Base-by-base conservation (phyloP, 2,113 vertebrate species). In the Meriones unguiculatus region DNA sequence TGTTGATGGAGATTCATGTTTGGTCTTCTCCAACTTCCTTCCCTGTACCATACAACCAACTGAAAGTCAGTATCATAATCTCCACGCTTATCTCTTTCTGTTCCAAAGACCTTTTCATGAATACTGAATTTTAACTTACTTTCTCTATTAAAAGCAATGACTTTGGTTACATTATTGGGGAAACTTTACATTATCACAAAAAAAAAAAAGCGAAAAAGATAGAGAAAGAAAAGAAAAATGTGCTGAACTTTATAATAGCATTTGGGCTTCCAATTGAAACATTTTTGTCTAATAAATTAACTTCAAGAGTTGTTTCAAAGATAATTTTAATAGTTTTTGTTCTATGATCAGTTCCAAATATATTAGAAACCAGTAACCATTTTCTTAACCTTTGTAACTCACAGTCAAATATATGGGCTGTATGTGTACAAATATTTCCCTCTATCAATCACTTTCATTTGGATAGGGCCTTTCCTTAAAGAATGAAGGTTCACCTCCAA, bases 381-480 rank as follows among this genome's bases (percentile, higher is more conserved):
- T 88, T 93, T 94, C 20, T 86, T 82, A 28, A 93, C 70, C 89
- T 97, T 94, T 96, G 28, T 88, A 95, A 96, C 78, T 88, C 90
- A 67, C 38, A 91, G 73, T 95, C 94, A 94, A 97, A 92, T 46
- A 69, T 89, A 96, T 54, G 97, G 86, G 59, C 70, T 82, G 59
- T 54, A 54, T n/a, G 3, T 94, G 92, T 94, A 98, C 62, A 97
- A 96, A 93, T 7, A 93, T 96, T 90, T 87, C 81, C 77, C 78
- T 91, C 24, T 41, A 72, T 30, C 76, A 18, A 70, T 87, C 95
- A 93, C 82, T 85, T 90, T 64, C 93, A 92, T 64, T 30, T 95
- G 96, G 81, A 96, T 98, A 98, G 90, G 77, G n/a, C 90, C 82
- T 98, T 96, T 94, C 87, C 87, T 98, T 85, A 95, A 8, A 96